phyloP scores from a whole-genome alignment of 2,797 vertebrate species.

The Ceyx erithaca region DNA sequence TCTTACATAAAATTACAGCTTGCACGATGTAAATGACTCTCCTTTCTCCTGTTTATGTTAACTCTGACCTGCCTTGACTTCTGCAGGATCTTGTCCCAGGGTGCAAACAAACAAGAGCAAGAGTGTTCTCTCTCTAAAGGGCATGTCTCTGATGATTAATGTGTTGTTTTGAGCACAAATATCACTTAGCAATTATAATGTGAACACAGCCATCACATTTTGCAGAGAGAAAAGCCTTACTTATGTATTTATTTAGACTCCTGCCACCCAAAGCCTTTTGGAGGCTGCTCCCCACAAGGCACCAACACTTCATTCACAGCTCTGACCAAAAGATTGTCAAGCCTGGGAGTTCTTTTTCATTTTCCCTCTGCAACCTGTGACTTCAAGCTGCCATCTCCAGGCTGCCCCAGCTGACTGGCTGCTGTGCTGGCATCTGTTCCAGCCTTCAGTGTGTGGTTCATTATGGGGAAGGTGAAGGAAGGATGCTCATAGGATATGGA shows the following conservation, averaged over 20 bases:
- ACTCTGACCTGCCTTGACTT: conserved; percentile 35
- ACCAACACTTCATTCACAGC: not conserved
- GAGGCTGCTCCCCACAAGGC: not conserved
- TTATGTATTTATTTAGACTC: not conserved
- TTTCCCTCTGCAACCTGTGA: not conserved
- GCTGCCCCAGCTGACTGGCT: not conserved
- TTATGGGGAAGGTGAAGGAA: not conserved
- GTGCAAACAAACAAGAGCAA: conserved; percentile 27
- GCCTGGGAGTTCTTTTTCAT: not conserved
- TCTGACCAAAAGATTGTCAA: not conserved
- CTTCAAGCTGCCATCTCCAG: conserved; percentile 22
- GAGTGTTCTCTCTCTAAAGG: conserved; percentile 59
- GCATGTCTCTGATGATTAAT: conserved; percentile 68
- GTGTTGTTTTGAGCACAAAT: conserved; percentile 56
- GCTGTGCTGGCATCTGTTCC: not conserved
- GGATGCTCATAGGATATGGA: not conserved
- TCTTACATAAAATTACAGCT: not conserved
- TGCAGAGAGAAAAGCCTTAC: not conserved
- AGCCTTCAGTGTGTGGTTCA: not conserved
- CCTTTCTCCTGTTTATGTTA: not conserved
- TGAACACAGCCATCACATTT: not conserved
- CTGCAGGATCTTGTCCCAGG: not conserved
- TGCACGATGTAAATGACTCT: not conserved
- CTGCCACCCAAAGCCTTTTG: not conserved
- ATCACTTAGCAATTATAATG: conserved; percentile 68